Evolutionary conservation across 2,888 invertebrate genomes (phyloP).

Genomic region (Ptilodon capucinus): DNA sequence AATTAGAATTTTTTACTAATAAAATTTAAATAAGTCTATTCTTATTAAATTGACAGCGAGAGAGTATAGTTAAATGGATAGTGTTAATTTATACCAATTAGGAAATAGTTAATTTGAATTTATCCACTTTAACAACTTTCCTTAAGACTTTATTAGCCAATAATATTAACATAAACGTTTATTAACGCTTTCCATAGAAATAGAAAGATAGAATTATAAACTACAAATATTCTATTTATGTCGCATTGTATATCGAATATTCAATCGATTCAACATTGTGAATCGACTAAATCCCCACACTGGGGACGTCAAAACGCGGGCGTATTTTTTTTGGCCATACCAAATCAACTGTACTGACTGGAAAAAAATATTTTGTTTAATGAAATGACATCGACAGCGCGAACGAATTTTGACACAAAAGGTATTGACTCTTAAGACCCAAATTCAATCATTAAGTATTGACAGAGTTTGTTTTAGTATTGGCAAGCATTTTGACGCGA

Average conservation of each 20-base stretch:
- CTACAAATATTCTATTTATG: background rate
- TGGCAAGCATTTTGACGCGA: no score
- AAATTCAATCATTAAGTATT: no score
- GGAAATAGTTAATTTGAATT: background rate
- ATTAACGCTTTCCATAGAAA: background rate
- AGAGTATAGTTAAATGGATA: background rate
- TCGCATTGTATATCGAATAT: slow-evolving; percentile 9
- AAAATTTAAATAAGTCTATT: background rate
- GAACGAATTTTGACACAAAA: no score
- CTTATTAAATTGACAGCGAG: background rate
- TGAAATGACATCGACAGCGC: no score
- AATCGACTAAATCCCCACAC: no score
- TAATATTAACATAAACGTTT: background rate
- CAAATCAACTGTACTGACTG: no score
- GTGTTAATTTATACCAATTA: background rate
- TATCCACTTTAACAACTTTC: background rate
- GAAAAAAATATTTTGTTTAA: no score
- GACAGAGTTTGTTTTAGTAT: no score
- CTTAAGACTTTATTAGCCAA: no score
- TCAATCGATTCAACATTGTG: slow-evolving; percentile 27
- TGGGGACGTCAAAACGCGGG: no score
- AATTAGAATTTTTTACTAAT: slow-evolving; percentile 15
- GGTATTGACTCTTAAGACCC: no score
- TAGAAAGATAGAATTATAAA: background rate
- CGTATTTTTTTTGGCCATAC: no score